These are phyloP conservation scores for Seladonia tumulorum DNA, from an alignment of 2,888 invertebrate genomes.

Conservation along the genomic window DNA sequence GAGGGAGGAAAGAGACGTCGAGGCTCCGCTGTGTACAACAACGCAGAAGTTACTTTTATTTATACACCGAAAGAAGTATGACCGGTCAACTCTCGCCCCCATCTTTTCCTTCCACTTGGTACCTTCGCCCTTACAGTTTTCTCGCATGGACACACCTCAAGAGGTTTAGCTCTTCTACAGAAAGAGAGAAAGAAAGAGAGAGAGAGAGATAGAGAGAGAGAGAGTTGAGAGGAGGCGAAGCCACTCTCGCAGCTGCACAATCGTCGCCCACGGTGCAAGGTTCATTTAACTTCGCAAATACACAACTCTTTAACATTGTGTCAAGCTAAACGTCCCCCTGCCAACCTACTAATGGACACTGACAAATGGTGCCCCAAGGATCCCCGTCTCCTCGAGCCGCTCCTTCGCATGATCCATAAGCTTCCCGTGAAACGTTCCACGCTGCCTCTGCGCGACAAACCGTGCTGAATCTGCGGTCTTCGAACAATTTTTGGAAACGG, in stretches of 20 bases:
- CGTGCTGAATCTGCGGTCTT: not conserved
- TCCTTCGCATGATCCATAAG: not conserved
- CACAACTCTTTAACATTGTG: slow-evolving; percentile 80
- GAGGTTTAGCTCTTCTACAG: slow-evolving; percentile 59
- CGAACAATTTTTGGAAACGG: no score
- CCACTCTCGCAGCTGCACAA: slow-evolving; percentile 77
- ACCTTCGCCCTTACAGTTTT: slow-evolving; percentile 71
- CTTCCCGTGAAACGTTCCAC: not conserved
- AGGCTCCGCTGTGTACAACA: slow-evolving; percentile 47
- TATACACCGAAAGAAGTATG: slow-evolving; percentile 56
- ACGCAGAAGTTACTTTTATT: slow-evolving; percentile 68
- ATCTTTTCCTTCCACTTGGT: slow-evolving; percentile 50
- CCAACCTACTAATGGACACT: slow-evolving; percentile 73
- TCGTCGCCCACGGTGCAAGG: slow-evolving; percentile 76
- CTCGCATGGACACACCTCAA: slow-evolving; percentile 78
- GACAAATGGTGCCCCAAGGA: slow-evolving; percentile 69
- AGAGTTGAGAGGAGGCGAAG: not conserved
- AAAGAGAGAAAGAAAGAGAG: no score
- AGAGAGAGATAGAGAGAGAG: not conserved
- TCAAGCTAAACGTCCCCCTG: slow-evolving; percentile 72
- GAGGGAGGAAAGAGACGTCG: slow-evolving; percentile 26
- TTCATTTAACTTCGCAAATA: slow-evolving; percentile 81
- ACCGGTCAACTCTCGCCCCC: slow-evolving; percentile 55
- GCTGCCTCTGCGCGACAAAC: not conserved
- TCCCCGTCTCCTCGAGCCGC: slow-evolving; percentile 31